Percentiles rank a stretch among this genome's conserved stretches.
Conservation (phyloP, 2,888 invertebrate genomes). For the Spatulosminthurus flaviceps region DNA sequence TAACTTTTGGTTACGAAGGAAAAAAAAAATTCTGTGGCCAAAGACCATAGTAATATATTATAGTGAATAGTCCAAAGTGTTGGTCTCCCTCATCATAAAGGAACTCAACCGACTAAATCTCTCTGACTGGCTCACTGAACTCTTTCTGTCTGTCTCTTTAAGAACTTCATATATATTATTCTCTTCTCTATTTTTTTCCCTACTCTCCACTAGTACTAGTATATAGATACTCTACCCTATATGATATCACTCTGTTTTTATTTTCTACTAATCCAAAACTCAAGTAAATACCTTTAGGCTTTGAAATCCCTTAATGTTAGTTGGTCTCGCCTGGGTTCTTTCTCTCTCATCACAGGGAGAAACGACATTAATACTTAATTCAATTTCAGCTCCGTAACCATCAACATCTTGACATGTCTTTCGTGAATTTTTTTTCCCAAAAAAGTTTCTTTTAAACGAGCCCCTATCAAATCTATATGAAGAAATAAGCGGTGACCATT, state of each 20-base stretch:
- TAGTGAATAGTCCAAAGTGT: neutral
- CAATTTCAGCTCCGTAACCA: conserved; percentile 27
- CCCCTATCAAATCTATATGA: no score
- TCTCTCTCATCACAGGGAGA: conserved; percentile 12
- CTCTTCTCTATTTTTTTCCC: neutral
- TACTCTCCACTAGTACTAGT: neutral
- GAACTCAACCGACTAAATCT: conserved; percentile 30
- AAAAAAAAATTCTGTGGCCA: conserved; percentile 11
- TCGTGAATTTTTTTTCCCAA: neutral
- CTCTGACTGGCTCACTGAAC: conserved; percentile 8
- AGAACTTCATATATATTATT: neutral
- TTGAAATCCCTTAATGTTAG: conserved; percentile 18
- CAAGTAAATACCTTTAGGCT: conserved; percentile 23
- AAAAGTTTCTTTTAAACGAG: no score
- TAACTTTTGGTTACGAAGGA: conserved; percentile 18
- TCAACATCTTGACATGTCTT: conserved; percentile 26
- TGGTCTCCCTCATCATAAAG: conserved; percentile 33
- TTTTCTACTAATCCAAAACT: conserved; percentile 6
- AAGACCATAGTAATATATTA: no score
- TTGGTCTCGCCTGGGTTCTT: conserved; percentile 27
- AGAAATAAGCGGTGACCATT: no score
- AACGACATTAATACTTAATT: conserved; percentile 41
- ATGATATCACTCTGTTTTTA: conserved; percentile 13
- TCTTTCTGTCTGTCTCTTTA: conserved; percentile 18
- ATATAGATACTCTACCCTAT: neutral